Base-by-base conservation (phyloP, 2,797 vertebrate species). In the Bradypodion pumilum region DNA sequence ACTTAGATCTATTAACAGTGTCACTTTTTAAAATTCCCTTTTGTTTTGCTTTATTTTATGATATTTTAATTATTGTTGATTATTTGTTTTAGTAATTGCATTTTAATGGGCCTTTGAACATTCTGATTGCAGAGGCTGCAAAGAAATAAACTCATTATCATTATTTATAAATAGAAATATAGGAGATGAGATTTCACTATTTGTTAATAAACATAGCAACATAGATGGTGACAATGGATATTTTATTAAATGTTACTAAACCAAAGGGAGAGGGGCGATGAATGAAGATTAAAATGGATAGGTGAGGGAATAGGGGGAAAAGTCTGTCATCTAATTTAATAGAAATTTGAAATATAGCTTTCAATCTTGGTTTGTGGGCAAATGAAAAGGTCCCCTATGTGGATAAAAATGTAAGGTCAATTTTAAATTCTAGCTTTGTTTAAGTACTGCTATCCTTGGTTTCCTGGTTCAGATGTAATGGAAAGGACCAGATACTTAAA, bases 71-170 rank as follows among this genome's bases (percentile, higher is more conserved):
- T 87, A 92, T 89, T 85, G 84, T 85, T 89, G 77, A 84, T 92
- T 92, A 70, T 93, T 91, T 95, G 93, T 92, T 93, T 90, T 78
- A 81, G 87, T 92, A 93, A 94, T 94, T 90, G 89, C 75, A 86
- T 93, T 93, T 94, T 93, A 94, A 94, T 94, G 92, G 89, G 91
- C 89, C 92, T 92, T 84, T 60, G 84, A 93, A 59, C 72, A 88
- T 78, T 62, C 83, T 90, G 90, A 63, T 79, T 92, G 73, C 83
- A 89, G 78, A 76, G 91, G 84, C 65, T 85, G 83, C 88, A 90
- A 90, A 90, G 91, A 92, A 94, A 93, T 92, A 92, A 92, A 92
- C 86, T 76, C 80, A 91, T 91, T 90, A 89, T 15, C 66, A 72
- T 85, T 52, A 81, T 72, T 90, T 94, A 92, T 91, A 89, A 89